Base-by-base conservation (phyloP, 2,797 vertebrate species). In the Mus minutoides region DNA sequence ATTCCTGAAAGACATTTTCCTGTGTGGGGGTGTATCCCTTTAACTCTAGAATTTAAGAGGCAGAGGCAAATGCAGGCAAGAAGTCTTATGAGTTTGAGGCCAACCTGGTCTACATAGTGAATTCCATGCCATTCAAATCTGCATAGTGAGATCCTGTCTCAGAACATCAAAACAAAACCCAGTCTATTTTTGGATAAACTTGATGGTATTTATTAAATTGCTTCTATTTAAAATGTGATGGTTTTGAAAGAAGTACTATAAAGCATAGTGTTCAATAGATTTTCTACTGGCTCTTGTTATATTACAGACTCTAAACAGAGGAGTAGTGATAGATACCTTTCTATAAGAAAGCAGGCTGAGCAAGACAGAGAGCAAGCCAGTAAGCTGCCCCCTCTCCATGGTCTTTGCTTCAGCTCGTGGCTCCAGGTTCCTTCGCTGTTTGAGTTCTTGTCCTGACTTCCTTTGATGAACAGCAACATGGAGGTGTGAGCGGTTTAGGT, bases 191-290 rank as follows among this genome's bases (percentile, higher is more conserved):
- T 62, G 80, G 54, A 73, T 77, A 26, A 54, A 80, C 90, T 75
- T 85, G 29, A 69, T 88, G 19, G 3, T 91, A 88, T 76, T 94
- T 91, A 62, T 71, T 88, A 67, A 76, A 84, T 96, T 79, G n/a
- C 52, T 92, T 90, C 34, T 22, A 56, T 60, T 22, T 34, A 49
- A 62, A 62, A 52, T 94, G 58, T 67, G 4, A 43, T 91, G 34
- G 16, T 52, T 75, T 85, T 79, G 73, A 88, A 80, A 75, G 60
- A 82, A 73, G 13, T 56, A 92, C 40, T 52, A 6, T 62, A 46
- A 94, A 19, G 43, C 37, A 34, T 31, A 29, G 26, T 17, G 62
- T 82, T 73, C 4, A 56, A 0, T 83, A 34, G 90, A 52, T 56
- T 71, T 46, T 83, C 34, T 10, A 73, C 40, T 88, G 34, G 22